Conservation (phyloP, 2,113 vertebrate species). For the Lagopus leucura region DNA sequence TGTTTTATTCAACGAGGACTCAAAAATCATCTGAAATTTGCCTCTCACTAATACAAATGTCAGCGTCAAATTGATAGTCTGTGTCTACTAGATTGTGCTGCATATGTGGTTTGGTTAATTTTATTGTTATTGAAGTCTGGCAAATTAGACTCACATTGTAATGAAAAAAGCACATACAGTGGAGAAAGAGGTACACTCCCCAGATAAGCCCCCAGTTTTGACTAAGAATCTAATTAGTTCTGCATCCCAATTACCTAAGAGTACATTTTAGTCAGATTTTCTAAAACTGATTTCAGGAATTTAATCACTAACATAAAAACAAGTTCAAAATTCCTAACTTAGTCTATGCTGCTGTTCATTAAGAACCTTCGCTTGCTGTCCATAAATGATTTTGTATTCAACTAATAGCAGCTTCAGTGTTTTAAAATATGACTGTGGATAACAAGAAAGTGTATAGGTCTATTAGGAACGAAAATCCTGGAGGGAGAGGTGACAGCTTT, state of each 20-base stretch:
- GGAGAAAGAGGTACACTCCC: background rate
- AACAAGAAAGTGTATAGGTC: conserved; percentile 53
- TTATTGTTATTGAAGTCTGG: background rate
- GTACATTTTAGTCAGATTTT: background rate
- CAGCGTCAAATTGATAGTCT: background rate
- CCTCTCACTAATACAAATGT: background rate
- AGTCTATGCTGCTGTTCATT: background rate
- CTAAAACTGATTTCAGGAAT: background rate
- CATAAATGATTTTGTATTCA: conserved; percentile 57
- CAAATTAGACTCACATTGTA: background rate
- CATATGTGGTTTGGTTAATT: background rate
- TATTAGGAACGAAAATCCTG: conserved; percentile 77
- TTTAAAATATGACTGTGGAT: conserved; percentile 47
- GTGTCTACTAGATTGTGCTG: background rate
- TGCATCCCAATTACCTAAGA: fast-evolving
- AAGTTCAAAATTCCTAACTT: background rate
- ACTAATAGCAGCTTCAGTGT: conserved; percentile 57
- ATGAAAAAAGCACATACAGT: background rate
- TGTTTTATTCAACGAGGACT: background rate
- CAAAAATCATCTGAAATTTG: background rate
- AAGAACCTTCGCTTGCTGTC: conserved; percentile 5
- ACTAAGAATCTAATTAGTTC: background rate
- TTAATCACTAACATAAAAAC: background rate
- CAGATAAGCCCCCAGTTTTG: background rate
- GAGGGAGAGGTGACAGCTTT: conserved; percentile 79